Conservation (phyloP, 2,888 invertebrate species). For the Melanophora roralis region DNA sequence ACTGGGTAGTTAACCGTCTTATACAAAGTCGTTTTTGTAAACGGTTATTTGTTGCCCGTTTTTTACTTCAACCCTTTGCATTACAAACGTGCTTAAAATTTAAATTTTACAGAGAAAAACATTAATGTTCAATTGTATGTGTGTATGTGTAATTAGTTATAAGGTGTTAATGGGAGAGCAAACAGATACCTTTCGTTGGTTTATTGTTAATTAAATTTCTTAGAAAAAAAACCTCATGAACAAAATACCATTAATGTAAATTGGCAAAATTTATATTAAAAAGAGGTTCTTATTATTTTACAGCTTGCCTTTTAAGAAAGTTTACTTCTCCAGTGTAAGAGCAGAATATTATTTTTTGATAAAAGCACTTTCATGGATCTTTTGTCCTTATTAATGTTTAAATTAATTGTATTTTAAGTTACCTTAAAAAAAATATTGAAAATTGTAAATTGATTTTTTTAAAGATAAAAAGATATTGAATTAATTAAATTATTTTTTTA, state of each 20-base stretch:
- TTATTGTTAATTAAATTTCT: constrained; percentile 26
- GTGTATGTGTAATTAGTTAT: not conserved
- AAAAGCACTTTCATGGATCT: no score
- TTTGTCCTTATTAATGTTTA: no score
- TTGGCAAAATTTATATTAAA: constrained; percentile 1
- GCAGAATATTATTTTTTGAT: no score
- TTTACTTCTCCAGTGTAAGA: no score
- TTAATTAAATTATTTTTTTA: no score
- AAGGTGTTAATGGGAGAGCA: not conserved
- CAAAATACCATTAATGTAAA: constrained; percentile 1
- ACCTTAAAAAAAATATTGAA: no score
- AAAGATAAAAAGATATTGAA: no score
- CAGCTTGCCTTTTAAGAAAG: constrained; percentile 29
- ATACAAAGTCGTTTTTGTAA: no score
- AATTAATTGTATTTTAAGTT: no score
- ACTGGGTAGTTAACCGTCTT: no score
- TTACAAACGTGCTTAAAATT: constrained; percentile 52
- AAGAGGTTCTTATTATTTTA: constrained; percentile 31
- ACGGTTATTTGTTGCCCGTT: not conserved
- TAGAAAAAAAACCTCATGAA: not conserved
- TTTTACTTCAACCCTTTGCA: not conserved
- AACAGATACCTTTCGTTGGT: not conserved
- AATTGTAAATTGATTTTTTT: no score
- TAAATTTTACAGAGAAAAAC: constrained; percentile 7
- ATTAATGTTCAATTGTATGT: not conserved